Evolutionary conservation across 2,888 invertebrate species (phyloP).

Genomic region (Linnaemya tessellans): DNA sequence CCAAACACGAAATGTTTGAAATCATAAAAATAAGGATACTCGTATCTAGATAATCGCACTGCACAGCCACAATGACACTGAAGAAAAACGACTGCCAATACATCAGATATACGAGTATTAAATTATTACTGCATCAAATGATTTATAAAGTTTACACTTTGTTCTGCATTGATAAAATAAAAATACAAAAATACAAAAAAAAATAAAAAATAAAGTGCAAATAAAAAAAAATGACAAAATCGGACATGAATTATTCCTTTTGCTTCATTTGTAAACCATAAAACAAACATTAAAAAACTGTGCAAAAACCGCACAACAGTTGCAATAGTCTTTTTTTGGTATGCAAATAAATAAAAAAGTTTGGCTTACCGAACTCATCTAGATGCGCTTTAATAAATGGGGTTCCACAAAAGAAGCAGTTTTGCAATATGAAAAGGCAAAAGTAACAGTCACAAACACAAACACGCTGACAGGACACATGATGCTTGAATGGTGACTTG

Average conservation of each 20-base stretch:
- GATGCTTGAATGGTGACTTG: too few species aligned
- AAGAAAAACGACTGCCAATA: slow-evolving; percentile 51
- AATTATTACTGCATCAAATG: slow-evolving; percentile 69
- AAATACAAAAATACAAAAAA: too few species aligned
- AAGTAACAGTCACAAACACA: too few species aligned
- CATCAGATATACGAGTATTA: slow-evolving; percentile 41
- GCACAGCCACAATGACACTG: background rate
- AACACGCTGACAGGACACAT: too few species aligned
- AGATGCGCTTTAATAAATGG: too few species aligned
- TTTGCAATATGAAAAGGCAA: too few species aligned
- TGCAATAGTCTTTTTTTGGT: slow-evolving; percentile 13
- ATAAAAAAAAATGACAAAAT: background rate
- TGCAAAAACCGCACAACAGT: slow-evolving; percentile 5
- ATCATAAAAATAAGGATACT: slow-evolving; percentile 32
- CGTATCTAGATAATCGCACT: background rate
- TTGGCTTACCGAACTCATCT: too few species aligned
- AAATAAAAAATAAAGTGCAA: background rate
- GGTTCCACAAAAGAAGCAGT: too few species aligned
- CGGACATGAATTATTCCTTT: slow-evolving; percentile 6
- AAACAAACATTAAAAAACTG: slow-evolving; percentile 12
- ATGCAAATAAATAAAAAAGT: too few species aligned
- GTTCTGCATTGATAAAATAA: slow-evolving; percentile 34
- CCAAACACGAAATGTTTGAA: slow-evolving; percentile 42
- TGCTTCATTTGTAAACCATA: slow-evolving; percentile 7
- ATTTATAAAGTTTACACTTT: slow-evolving; percentile 30